Conservation (phyloP, 2,797 vertebrate genomes). For the Sciurus carolinensis region DNA sequence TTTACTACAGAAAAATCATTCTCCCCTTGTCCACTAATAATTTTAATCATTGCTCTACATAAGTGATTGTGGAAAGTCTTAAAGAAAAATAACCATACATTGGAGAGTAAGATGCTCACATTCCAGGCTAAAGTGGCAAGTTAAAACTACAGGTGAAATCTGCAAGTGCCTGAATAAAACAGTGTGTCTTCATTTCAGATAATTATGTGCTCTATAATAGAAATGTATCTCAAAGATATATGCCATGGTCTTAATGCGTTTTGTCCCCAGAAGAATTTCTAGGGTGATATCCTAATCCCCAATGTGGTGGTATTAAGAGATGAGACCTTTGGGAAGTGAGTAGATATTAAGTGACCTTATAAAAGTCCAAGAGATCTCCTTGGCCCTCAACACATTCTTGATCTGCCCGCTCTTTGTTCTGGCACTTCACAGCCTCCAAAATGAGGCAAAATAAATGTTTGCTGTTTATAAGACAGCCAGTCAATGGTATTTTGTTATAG, state of each 20-base stretch:
- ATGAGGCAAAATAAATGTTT: not conserved
- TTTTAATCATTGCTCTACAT: not conserved
- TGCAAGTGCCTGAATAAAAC: not conserved
- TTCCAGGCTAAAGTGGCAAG: not conserved
- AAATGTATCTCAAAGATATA: not conserved
- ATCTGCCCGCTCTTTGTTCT: not conserved
- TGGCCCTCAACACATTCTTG: not conserved
- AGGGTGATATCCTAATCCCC: not conserved
- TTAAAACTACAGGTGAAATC: not conserved
- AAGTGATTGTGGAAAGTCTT: not conserved
- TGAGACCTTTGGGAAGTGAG: not conserved
- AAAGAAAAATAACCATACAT: not conserved
- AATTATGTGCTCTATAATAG: not conserved
- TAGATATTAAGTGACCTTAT: not conserved
- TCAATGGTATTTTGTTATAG: not conserved
- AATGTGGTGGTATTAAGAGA: not conserved
- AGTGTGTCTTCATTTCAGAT: not conserved
- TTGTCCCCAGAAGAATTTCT: not conserved
- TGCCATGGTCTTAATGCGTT: not conserved
- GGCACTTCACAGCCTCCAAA: not conserved
- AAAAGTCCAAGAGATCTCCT: not conserved
- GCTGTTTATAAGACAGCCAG: not conserved
- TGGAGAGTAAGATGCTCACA: not conserved
- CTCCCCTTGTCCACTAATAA: not conserved
- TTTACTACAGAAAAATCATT: conserved; percentile 32